Evolutionary conservation across 2,888 invertebrate species (phyloP), one percentile per base, ranked within the genome.

Genomic region (Ophonus ardosiacus): DNA sequence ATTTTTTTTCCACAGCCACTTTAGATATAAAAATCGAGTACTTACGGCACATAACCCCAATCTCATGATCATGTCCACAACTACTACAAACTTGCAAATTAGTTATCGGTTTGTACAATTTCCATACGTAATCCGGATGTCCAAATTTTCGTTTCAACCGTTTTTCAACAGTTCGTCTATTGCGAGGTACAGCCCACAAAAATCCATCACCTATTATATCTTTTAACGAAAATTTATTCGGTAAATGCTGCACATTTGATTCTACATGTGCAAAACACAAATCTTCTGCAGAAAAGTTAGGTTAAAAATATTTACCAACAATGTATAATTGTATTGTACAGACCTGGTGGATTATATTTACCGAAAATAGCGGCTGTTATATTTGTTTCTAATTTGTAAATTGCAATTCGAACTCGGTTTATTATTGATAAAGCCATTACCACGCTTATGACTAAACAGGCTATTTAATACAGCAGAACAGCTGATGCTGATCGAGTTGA

Each of bases 21-120:
- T 1, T 21, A n/a, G 21, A 21, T 21, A 21, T 2, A 21, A 21
- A 2, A 21, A 31, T 31, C 31, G 31, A 21, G 3, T 31, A 84
- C 93, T 93, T 93, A 97, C 98, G 95, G 91, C 98, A 98, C 68
- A 98, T 92, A 74, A 94, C 93, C 71, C 95, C 95, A 84, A 93
- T 92, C 92, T 97, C 96, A 90, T 97, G 94, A 91, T 96, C 94
- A 90, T 96, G 94, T 0, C 98, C 98, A 92, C 98, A 98, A 68
- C 94, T 94, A 86, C 94, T 92, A 89, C 98, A 98, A 0, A 94
- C 93, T 86, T 95, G 92, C 40, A 98, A 92, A 90, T 96, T 94
- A 3, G 92, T 95, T 90, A 96, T 97, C 0, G 96, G 95, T 24
- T 92, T 92, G 13, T 96, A 89, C 86, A 95, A 93, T 91, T 97